These are phyloP conservation scores for Ganaspis sp. DNA, from an alignment of 1,140 invertebrate genomes.

Conservation along the genomic window DNA sequence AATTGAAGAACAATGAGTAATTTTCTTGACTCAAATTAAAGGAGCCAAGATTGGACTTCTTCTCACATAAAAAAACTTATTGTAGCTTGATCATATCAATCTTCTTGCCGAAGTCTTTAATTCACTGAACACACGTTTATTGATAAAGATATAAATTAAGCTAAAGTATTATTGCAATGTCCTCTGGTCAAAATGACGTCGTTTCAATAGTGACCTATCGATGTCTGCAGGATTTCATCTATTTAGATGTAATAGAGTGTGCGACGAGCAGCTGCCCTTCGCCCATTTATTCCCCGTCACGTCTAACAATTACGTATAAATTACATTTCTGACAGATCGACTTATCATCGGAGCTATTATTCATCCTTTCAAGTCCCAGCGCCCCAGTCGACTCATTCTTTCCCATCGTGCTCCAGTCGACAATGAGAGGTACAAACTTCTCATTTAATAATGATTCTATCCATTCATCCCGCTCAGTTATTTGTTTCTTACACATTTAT, in stretches of 20 bases:
- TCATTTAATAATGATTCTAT: not conserved
- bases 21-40: too few species aligned
- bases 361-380: slow-evolving; percentile 41
- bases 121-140: not conserved
- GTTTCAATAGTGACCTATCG: slow-evolving; percentile 10
- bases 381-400: slow-evolving; percentile 19
- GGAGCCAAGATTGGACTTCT: too few species aligned
- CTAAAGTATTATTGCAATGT: not conserved
- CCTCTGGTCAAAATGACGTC: not conserved
- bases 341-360: slow-evolving; percentile 49
- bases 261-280: slow-evolving; percentile 40
- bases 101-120: not conserved
- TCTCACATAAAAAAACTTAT: too few species aligned
- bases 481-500: not conserved
- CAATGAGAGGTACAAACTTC: slow-evolving; percentile 20
- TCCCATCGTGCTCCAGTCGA: slow-evolving; percentile 16
- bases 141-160: not conserved
- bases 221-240: not conserved
- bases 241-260: slow-evolving; percentile 21
- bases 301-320: slow-evolving; percentile 51
- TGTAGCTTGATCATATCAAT: not conserved
- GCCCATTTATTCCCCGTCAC: slow-evolving; percentile 46
- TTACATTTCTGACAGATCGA: slow-evolving; percentile 50
- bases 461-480: not conserved
- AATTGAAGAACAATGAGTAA: too few species aligned